Evolutionary conservation across 2,888 invertebrate species (phyloP).

Genomic region (Melanostoma scalare): DNA sequence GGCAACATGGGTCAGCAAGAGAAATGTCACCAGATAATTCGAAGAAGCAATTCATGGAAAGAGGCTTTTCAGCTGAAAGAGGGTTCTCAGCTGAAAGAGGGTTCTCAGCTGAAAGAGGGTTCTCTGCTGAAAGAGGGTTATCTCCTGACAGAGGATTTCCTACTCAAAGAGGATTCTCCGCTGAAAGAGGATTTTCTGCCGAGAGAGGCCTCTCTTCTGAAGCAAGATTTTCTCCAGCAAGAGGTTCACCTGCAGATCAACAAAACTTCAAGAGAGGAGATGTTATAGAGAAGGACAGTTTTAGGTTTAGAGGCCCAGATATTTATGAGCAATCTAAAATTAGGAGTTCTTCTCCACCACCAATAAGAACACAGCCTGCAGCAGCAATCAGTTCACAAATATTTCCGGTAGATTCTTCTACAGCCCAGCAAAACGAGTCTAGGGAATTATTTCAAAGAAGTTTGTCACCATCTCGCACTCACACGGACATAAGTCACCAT

Average conservation of each 20-base stretch:
- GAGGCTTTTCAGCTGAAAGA: background rate
- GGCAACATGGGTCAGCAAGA: slow-evolving; percentile 78
- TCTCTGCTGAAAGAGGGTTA: background rate
- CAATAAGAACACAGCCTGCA: background rate
- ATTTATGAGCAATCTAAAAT: slow-evolving; percentile 27
- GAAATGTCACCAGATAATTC: slow-evolving; percentile 76
- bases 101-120: background rate
- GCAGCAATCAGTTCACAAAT: slow-evolving; percentile 1
- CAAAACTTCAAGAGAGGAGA: background rate
- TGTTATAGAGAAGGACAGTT: background rate
- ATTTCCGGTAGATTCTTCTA: slow-evolving; percentile 4
- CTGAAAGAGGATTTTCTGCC: no score
- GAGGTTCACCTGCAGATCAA: no score
- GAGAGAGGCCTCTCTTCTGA: no score
- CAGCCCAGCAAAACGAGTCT: background rate
- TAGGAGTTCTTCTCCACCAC: slow-evolving; percentile 24
- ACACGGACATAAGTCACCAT: background rate
- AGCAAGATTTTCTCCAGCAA: background rate
- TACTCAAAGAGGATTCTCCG: background rate
- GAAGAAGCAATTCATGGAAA: slow-evolving; percentile 58
- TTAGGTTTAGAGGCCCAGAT: slow-evolving; percentile 17
- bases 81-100: background rate
- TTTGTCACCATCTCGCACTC: slow-evolving; percentile 6
- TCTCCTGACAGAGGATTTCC: background rate
- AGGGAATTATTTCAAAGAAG: slow-evolving; percentile 2